These are phyloP conservation scores for Sanderia malayensis DNA, from an alignment of 30 jellyfish, hydroid and myxozoan species.

Conservation along the genomic window DNA sequence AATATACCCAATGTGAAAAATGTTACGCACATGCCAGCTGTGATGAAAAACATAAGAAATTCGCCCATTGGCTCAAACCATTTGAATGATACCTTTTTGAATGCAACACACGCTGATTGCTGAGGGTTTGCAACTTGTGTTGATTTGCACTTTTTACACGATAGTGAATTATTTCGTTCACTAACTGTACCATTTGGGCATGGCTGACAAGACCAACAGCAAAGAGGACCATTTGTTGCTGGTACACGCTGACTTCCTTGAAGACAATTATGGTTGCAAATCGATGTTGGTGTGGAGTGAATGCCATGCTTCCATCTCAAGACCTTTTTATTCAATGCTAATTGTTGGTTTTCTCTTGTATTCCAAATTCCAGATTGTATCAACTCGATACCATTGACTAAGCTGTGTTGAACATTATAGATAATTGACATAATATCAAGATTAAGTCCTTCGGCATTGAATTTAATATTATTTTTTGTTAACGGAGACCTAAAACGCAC, in stretches of 20 bases:
- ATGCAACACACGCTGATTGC: constrained; percentile 59
- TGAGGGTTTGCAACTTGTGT: constrained; percentile 64
- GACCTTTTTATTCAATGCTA: constrained; percentile 30
- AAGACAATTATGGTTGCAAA: constrained; percentile 68
- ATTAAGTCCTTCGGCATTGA: constrained; percentile 28
- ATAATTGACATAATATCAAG: constrained; percentile 22
- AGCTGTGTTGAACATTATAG: constrained; percentile 60
- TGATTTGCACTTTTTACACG: constrained; percentile 48
- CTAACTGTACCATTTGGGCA: constrained; percentile 74
- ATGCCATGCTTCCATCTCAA: constrained; percentile 77
- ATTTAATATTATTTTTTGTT: constrained; percentile 44
- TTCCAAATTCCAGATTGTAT: constrained; percentile 52
- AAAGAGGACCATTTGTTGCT: constrained; percentile 2
- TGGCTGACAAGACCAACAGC: constrained; percentile 81
- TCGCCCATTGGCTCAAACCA: constrained; percentile 94
- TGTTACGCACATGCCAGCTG: constrained; percentile 76
- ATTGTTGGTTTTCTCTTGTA: constrained; percentile 17
- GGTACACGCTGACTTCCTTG: constrained; percentile 54
- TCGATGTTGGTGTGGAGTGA: constrained; percentile 51
- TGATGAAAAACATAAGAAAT: constrained; percentile 66
- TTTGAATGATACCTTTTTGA: constrained; percentile 46
- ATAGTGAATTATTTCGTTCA: constrained; percentile 60
- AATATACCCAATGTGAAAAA: constrained; percentile 81
- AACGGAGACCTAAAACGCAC: constrained; percentile 41
- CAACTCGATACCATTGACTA: not conserved